Evolutionary conservation across 1,140 invertebrate species (phyloP), one percentile per base, ranked within the genome.

Genomic region (Anastrepha ludens): DNA sequence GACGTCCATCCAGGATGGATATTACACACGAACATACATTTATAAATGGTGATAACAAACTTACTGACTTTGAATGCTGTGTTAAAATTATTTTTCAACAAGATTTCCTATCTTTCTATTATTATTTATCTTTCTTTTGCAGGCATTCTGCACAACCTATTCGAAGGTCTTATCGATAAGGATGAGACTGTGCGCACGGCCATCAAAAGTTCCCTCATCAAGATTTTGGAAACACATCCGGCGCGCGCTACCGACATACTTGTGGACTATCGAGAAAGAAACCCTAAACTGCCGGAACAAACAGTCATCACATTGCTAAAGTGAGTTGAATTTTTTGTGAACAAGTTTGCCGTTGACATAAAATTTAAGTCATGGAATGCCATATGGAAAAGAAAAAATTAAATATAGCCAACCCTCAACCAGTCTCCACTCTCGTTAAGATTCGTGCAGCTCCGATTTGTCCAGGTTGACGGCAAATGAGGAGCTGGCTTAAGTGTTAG

Each of bases 81-180:
- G 74, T 55, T 81, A 81, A 50, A 81, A 81, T 81, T 50, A 81
- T 81, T 81, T 81, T 81, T 81, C 47, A 81, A 50, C 47, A 20
- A 55, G 74, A 81, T 81, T 81, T 81, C 47, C n/a, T 29, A 55
- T 55, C 74, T 81, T 5, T 81, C 1, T 4, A 44, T 39, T 15
- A 62, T 64, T 60, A 0, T 87, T 87, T 15, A 2, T 60, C 39
- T 58, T 60, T 86, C 87, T 85, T 81, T 87, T 86, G 67, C 88
- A 96, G 95, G 94, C 87, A 94, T 95, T n/a, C 91, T 96, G 50
- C 93, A 93, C 88, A 94, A 94, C 67, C 91, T 96, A 20, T 91
- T 96, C 59, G 95, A 95, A 86, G 93, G 94, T 2, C 91, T 95
- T 59, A 92, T 94, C 41, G 95, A 96, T 91, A 95, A 95, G 92